A percentile compares a stretch with the other conserved stretches of the same genome.
These are phyloP conservation scores for Thumatha senex DNA, from an alignment of 2,888 invertebrate genomes.

Conservation along the genomic window DNA sequence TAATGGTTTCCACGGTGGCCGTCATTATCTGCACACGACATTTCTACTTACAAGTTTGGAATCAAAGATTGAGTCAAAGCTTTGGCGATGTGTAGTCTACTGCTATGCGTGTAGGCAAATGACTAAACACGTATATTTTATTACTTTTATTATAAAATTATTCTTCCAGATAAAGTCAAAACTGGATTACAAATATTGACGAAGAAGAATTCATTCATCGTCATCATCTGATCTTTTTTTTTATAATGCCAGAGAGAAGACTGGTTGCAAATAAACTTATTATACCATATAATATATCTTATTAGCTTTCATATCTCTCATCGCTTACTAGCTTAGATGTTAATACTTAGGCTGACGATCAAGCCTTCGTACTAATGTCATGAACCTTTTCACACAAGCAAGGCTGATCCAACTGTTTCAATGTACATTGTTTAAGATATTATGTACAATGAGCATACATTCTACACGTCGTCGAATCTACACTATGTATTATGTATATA, in stretches of 20 bases:
- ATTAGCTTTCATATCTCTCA: too few relatives aligned
- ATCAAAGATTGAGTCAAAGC: not conserved
- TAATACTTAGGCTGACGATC: too few relatives aligned
- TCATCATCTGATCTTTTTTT: too few relatives aligned
- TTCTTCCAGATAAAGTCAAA: too few relatives aligned
- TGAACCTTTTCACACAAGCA: not conserved
- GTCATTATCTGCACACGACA: conserved; percentile 90
- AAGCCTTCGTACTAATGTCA: too few relatives aligned
- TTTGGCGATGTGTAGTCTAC: conserved; percentile 6
- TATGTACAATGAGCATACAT: not conserved
- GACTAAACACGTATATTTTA: not conserved
- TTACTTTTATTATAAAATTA: too few relatives aligned
- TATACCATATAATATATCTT: too few relatives aligned
- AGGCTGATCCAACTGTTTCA: conserved; percentile 16
- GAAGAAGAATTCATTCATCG: too few relatives aligned
- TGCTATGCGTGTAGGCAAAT: conserved; percentile 7
- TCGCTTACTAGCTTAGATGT: too few relatives aligned
- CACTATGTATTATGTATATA: not conserved
- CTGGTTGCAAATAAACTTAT: too few relatives aligned
- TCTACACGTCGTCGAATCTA: conserved; percentile 12
- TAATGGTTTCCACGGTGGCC: conserved; percentile 97
- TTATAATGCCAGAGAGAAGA: too few relatives aligned
- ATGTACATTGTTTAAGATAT: not conserved
- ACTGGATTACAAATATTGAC: too few relatives aligned
- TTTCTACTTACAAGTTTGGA: conserved; percentile 1